These are phyloP conservation scores for Amphipyra tragopoginis DNA, from an alignment of 2,888 invertebrate species.

Conservation along the genomic window DNA sequence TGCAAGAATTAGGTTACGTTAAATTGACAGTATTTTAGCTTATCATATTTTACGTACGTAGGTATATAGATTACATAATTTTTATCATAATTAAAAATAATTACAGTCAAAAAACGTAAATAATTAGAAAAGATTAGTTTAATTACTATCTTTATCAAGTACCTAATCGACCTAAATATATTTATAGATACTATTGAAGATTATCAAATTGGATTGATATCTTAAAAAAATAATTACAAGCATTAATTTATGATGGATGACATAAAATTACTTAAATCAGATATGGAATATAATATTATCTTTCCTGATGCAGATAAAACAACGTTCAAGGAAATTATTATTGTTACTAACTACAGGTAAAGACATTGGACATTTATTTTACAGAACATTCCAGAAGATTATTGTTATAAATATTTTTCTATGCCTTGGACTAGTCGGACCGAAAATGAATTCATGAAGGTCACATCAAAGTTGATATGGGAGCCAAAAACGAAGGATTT, in stretches of 20 bases:
- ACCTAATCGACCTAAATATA: constrained; percentile 49
- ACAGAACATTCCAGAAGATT: background rate
- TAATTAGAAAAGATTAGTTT: constrained; percentile 32
- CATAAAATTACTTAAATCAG: constrained; percentile 9
- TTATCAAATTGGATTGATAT: constrained; percentile 35
- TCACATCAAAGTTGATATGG: too few species aligned
- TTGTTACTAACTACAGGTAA: background rate
- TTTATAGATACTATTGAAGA: constrained; percentile 2
- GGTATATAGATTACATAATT: background rate
- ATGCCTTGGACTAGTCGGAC: too few species aligned
- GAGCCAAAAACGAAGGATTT: too few species aligned
- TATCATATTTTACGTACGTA: background rate
- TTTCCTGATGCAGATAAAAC: background rate
- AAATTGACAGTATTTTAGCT: constrained; percentile 7
- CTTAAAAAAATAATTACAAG: constrained; percentile 21
- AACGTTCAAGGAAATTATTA: background rate
- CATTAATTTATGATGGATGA: constrained; percentile 38
- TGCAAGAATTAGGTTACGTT: background rate
- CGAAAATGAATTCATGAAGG: too few species aligned
- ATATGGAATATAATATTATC: constrained; percentile 6
- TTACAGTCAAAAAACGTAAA: constrained; percentile 11
- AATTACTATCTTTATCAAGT: constrained; percentile 23
- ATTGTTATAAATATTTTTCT: too few species aligned
- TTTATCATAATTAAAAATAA: constrained; percentile 15
- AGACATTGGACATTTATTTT: too few species aligned